phyloP scores from a whole-genome alignment of 1,140 invertebrate genomes.

The Tetranychus cinnabarinus region DNA sequence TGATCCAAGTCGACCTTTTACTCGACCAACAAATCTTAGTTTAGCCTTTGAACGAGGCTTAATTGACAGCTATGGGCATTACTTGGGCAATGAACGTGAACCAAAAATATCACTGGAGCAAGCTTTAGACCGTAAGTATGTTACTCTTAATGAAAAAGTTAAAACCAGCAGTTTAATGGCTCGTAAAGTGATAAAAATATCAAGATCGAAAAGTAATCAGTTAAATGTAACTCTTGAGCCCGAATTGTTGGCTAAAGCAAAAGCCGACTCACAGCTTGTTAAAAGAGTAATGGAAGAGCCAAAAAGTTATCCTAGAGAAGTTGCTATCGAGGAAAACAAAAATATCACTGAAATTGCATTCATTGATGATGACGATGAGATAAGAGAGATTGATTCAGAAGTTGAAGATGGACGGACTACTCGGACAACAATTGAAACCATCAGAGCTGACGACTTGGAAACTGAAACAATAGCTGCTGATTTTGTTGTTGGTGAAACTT shows the following conservation, averaged over 20 bases:
- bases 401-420: too few relatives aligned
- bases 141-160: constrained; percentile 32
- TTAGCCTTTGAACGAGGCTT: constrained; percentile 57
- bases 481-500: too few relatives aligned
- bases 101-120: constrained; percentile 51
- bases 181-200: neutral
- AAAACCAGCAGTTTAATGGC: neutral
- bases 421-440: too few relatives aligned
- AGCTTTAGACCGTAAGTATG: constrained; percentile 44
- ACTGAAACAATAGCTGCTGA: too few relatives aligned
- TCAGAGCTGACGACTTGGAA: too few relatives aligned
- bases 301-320: constrained; percentile 21
- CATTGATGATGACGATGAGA: constrained; percentile 1
- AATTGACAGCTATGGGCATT: constrained; percentile 43
- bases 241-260: neutral
- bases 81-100: constrained; percentile 38
- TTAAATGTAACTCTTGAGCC: neutral
- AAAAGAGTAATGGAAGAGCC: neutral
- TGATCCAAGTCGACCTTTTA: neutral
- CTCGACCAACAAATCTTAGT: constrained; percentile 25
- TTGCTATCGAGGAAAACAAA: constrained; percentile 2
- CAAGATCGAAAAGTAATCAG: neutral
- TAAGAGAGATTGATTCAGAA: constrained; percentile 12
- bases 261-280: neutral
- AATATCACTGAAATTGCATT: constrained; percentile 25